Conservation (phyloP, 2,113 vertebrate genomes). For the Alectura lathami region DNA sequence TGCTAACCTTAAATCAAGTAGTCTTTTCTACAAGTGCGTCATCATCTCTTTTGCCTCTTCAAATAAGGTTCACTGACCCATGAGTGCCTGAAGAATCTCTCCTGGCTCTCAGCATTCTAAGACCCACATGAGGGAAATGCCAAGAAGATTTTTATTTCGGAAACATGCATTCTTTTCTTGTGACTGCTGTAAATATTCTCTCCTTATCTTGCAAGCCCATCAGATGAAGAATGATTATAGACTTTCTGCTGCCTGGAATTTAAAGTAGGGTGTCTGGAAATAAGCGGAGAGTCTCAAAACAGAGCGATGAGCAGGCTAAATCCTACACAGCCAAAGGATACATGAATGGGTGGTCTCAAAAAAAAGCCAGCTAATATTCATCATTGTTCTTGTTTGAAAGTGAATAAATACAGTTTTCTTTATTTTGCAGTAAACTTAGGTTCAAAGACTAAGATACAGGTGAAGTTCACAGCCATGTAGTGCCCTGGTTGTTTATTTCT, state of each 20-base stretch:
- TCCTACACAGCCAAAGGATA: neutral
- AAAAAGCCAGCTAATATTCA: neutral
- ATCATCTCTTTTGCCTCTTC: neutral
- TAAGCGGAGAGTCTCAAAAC: neutral
- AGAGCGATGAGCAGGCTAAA: neutral
- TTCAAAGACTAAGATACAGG: neutral
- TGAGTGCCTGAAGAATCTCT: neutral
- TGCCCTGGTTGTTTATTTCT: neutral
- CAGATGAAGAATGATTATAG: slow-evolving; percentile 4
- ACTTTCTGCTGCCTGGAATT: neutral
- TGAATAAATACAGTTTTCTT: neutral
- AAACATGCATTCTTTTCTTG: slow-evolving; percentile 62
- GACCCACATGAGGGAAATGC: neutral
- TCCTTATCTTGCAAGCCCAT: slow-evolving; percentile 44
- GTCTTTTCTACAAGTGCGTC: neutral
- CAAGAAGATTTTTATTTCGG: slow-evolving; percentile 28
- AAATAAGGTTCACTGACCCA: slow-evolving; percentile 28
- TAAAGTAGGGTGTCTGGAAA: neutral
- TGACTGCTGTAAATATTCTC: slow-evolving; percentile 57
- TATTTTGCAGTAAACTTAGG: neutral
- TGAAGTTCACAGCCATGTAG: neutral
- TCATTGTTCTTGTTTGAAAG: neutral
- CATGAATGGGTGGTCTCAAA: neutral
- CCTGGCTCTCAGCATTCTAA: neutral
- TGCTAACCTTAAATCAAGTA: neutral